These are phyloP conservation scores for Lasioglossum albipes DNA, from an alignment of 1,140 invertebrate species.

Conservation along the genomic window DNA sequence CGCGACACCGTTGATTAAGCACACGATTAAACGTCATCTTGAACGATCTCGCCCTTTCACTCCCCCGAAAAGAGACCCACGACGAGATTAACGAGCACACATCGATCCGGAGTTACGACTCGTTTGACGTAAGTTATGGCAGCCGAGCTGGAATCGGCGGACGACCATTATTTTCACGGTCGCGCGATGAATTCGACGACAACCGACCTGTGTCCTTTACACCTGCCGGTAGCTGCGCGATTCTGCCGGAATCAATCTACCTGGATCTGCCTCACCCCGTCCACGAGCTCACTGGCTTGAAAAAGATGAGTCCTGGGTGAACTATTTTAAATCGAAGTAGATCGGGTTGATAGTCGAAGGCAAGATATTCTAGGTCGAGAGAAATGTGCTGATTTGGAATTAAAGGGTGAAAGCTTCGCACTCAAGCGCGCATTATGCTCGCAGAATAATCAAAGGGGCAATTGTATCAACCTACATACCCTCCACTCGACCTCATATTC, in stretches of 20 bases:
- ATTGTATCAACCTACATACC: too few relatives aligned
- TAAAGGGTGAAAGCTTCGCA: too few relatives aligned
- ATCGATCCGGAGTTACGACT: neutral
- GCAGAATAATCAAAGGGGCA: too few relatives aligned
- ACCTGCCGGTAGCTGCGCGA: neutral
- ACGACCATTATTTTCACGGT: neutral
- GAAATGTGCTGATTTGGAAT: too few relatives aligned
- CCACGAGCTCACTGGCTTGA: too few relatives aligned
- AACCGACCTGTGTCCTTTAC: neutral
- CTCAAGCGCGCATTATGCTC: too few relatives aligned
- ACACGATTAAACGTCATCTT: slow-evolving; percentile 25
- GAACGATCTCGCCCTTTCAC: neutral
- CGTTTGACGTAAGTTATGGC: neutral
- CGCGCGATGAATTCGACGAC: slow-evolving; percentile 9
- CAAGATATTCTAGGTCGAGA: too few relatives aligned
- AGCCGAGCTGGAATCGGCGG: neutral
- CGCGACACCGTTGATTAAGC: slow-evolving; percentile 3
- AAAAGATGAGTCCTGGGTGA: too few relatives aligned
- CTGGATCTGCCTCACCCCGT: too few relatives aligned
- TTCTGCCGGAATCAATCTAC: too few relatives aligned
- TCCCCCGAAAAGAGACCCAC: neutral
- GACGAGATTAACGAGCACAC: neutral
- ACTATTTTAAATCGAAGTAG: too few relatives aligned
- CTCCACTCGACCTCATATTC: neutral
- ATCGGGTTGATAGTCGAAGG: too few relatives aligned